These are phyloP conservation scores for Seriola dumerili DNA, from an alignment of 2,113 vertebrate species.

Conservation along the genomic window DNA sequence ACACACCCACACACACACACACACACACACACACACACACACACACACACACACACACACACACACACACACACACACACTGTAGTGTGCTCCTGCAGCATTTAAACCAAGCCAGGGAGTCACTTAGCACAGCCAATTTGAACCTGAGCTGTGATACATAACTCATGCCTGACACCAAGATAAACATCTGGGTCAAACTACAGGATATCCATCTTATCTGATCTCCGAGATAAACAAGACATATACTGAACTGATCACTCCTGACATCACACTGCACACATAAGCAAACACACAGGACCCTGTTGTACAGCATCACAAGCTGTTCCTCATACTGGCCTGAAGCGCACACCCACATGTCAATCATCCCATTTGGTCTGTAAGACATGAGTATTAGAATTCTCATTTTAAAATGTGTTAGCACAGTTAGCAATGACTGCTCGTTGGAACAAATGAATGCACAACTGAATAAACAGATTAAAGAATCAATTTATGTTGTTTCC, in stretches of 20 bases:
- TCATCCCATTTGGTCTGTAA: constrained; percentile 13
- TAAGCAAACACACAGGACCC: background rate
- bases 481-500: constrained; percentile 21
- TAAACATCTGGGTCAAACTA: constrained; percentile 73
- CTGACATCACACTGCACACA: constrained; percentile 30
- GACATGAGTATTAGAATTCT: background rate
- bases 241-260: constrained; percentile 52
- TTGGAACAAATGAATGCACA: constrained; percentile 21
- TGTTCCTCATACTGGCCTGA: constrained; percentile 25
- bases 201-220: constrained; percentile 66
- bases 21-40: background rate
- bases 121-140: constrained; percentile 60
- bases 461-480: constrained; percentile 26
- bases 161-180: constrained; percentile 58
- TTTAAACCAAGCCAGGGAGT: constrained; percentile 52
- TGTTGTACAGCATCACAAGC: constrained; percentile 15
- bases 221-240: constrained; percentile 58
- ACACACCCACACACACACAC: background rate
- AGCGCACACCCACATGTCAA: constrained; percentile 32
- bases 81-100: constrained; percentile 51
- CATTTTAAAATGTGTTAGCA: constrained; percentile 8
- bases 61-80: background rate
- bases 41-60: background rate
- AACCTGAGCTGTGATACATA: constrained; percentile 60
- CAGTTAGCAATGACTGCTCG: background rate